Base-by-base conservation (phyloP, 1,140 invertebrate species). In the Tetragnatha versicolor region DNA sequence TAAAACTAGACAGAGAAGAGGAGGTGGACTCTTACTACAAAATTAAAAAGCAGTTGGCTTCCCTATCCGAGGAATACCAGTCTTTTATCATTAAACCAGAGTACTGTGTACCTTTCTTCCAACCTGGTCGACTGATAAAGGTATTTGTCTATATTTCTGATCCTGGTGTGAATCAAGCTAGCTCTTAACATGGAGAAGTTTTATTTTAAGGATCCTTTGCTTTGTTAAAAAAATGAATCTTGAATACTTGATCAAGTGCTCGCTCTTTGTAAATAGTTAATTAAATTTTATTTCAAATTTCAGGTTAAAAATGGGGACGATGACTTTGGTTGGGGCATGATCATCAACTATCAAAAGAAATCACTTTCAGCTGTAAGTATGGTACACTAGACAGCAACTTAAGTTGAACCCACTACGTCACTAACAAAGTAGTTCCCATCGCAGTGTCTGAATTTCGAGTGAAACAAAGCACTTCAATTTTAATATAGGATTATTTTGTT, bases 301-400 rank as follows among this genome's bases (percentile, higher is more conserved):
- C 10, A 77, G 73, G 73, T 77, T 1, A 94, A 95, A 87, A 93
- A 92, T 82, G 92, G 92, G 61, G 90, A 92, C 0, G 88, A 93
- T 75, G 92, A 96, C 84, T 99, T 96, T 86, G 97, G 96, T 81
- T 99, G 97, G 97, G 96, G 96, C 39, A 93, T 96, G 29, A 90
- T 99, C 51, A 90, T 99, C 0, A 98, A 97, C 83, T 93, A 94
- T 82, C 88, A 89, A 79, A 88, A 88, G 73, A 95, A 94, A 82
- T 45, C n/a, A 1, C 31, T 75, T 14, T 88, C 91, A 77, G 87
- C 87, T 77, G 85, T 85, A 68, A 86, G 86, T 45, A 27, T 42
- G n/a, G n/a, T n/a, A n/a, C n/a, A n/a, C n/a, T n/a, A n/a, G n/a
- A n/a, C n/a, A n/a, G n/a, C n/a, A n/a, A n/a, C n/a, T n/a, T n/a